These are phyloP conservation scores for Anthonomus grandis DNA, from an alignment of 1,140 invertebrate genomes.

Conservation along the genomic window DNA sequence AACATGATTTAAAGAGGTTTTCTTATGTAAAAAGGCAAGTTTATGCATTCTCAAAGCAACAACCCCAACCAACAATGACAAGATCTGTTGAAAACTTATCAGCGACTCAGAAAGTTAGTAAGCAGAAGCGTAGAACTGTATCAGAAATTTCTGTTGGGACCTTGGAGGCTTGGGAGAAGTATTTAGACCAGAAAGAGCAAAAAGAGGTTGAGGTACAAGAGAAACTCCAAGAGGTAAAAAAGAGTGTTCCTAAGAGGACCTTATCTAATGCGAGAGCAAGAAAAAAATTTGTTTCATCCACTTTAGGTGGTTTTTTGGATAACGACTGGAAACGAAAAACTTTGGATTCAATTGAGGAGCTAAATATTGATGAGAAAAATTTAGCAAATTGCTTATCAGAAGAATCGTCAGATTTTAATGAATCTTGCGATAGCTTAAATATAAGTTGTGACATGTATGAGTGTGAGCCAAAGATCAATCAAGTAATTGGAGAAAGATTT, in stretches of 20 bases:
- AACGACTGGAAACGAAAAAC: neutral
- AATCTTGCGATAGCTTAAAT: too few species aligned
- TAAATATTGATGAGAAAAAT: too few species aligned
- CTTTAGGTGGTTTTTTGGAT: constrained; percentile 32
- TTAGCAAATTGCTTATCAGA: too few species aligned
- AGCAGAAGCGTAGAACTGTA: constrained; percentile 17
- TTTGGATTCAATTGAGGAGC: constrained; percentile 21
- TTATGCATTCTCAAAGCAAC: constrained; percentile 14
- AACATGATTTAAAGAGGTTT: constrained; percentile 16
- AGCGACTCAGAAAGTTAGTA: constrained; percentile 1
- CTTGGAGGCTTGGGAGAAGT: constrained; percentile 32
- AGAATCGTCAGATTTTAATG: too few species aligned
- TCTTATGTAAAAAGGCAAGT: constrained; percentile 29
- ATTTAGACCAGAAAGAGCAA: constrained; percentile 24
- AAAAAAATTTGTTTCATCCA: constrained; percentile 36
- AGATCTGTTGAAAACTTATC: constrained; percentile 9
- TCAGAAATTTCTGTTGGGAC: constrained; percentile 20
- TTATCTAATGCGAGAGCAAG: constrained; percentile 13
- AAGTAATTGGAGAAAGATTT: too few species aligned
- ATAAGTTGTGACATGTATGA: too few species aligned
- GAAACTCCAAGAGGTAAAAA: neutral
- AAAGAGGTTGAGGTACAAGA: constrained; percentile 2
- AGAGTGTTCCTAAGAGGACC: constrained; percentile 22
- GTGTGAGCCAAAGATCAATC: too few species aligned
- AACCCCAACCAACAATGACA: neutral